These are phyloP conservation scores for Chironomus tentans DNA, from an alignment of 2,888 invertebrate genomes.

Conservation along the genomic window DNA sequence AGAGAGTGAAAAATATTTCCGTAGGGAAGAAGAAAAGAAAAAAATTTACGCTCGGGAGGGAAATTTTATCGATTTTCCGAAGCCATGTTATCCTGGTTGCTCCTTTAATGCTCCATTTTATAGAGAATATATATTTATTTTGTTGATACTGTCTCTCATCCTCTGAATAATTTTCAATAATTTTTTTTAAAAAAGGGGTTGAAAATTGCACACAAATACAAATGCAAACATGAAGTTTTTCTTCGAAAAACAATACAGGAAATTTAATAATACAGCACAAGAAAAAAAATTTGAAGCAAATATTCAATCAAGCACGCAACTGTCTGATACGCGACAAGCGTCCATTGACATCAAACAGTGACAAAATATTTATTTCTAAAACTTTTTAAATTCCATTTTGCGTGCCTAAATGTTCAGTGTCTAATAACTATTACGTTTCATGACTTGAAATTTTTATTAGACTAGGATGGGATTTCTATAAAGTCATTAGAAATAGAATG, in stretches of 20 bases:
- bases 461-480: background rate
- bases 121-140: background rate
- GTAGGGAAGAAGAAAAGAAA: background rate
- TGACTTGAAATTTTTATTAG: background rate
- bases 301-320: too few species aligned
- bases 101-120: constrained; percentile 22
- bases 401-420: too few species aligned
- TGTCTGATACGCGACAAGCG: too few species aligned
- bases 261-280: too few species aligned
- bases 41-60: background rate
- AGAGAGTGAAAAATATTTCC: background rate
- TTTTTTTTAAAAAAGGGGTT: background rate
- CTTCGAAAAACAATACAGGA: too few species aligned
- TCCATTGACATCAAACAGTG: too few species aligned
- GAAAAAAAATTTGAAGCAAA: too few species aligned
- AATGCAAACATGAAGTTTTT: too few species aligned
- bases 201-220: background rate
- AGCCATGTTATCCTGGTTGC: constrained; percentile 14
- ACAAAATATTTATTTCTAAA: too few species aligned
- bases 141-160: background rate
- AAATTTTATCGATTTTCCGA: constrained; percentile 14
- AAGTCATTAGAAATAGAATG: background rate
- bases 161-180: too few species aligned
- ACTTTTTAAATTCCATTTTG: too few species aligned
- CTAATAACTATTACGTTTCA: background rate